These are phyloP conservation scores for Agrilus planipennis DNA, from an alignment of 1,140 invertebrate genomes.

Conservation along the genomic window DNA sequence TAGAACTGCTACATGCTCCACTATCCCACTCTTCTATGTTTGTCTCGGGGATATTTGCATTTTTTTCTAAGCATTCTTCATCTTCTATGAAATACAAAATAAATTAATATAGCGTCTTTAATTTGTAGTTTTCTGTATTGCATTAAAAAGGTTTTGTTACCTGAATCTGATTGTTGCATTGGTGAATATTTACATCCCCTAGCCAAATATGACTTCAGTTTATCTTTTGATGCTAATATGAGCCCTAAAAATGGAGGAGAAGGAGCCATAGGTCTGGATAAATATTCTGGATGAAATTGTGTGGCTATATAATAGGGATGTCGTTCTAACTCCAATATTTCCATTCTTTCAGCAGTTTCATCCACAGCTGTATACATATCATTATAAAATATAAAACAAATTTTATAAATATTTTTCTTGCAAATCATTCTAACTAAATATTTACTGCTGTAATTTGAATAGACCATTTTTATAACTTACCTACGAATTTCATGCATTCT, in stretches of 20 bases:
- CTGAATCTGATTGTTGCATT: constrained; percentile 7
- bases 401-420: neutral
- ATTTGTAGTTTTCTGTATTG: neutral
- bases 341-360: constrained; percentile 66
- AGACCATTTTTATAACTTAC: constrained; percentile 40
- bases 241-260: constrained; percentile 94
- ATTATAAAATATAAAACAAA: neutral
- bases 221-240: constrained; percentile 72
- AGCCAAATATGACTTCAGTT: constrained; percentile 55
- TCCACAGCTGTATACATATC: constrained; percentile 44
- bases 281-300: constrained; percentile 97
- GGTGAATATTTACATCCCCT: constrained; percentile 43
- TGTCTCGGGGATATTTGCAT: constrained; percentile 5
- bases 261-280: constrained; percentile 84
- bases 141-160: constrained; percentile 1
- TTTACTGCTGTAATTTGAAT: too few relatives aligned
- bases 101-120: neutral
- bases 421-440: neutral
- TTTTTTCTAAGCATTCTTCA: constrained; percentile 3
- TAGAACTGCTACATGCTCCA: constrained; percentile 10
- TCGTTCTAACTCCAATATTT: constrained; percentile 57
- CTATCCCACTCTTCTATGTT: constrained; percentile 8
- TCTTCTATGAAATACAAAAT: constrained; percentile 4
- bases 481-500: constrained; percentile 84
- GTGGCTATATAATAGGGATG: constrained; percentile 93